Conservation (phyloP, 2,113 vertebrate species). For the Oenanthe oenanthe region DNA sequence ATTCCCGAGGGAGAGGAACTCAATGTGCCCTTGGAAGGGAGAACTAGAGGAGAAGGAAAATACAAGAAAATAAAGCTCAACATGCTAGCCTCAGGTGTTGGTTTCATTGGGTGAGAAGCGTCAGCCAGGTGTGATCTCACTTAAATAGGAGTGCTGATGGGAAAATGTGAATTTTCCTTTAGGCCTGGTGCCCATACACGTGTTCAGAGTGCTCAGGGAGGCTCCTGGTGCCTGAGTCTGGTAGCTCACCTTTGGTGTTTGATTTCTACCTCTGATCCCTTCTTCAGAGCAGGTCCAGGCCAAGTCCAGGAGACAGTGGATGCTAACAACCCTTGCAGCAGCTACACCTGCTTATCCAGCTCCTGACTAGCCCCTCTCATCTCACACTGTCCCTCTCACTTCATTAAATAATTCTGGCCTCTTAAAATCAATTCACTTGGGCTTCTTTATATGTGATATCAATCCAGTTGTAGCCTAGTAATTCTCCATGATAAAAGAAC, state of each 20-base stretch:
- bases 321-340: not conserved
- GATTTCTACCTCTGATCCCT: not conserved
- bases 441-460: not conserved
- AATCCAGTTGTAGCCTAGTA: not conserved
- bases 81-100: not conserved
- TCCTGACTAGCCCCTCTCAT: not conserved
- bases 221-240: fast-evolving
- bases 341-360: not conserved
- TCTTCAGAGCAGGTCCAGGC: not conserved
- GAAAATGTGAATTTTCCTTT: fast-evolving
- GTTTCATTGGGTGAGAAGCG: not conserved
- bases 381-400: not conserved
- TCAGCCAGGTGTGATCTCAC: not conserved
- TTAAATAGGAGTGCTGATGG: fast-evolving
- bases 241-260: not conserved
- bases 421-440: not conserved
- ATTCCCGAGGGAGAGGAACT: fast-evolving
- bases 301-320: fast-evolving
- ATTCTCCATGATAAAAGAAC: not conserved
- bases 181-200: fast-evolving
- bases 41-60: not conserved
- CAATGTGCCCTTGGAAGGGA: not conserved
- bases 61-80: fast-evolving
- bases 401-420: not conserved
- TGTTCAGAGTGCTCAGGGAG: not conserved